Evolutionary conservation across 2,797 vertebrate species (phyloP).

Genomic region (Chrosomus eos): DNA sequence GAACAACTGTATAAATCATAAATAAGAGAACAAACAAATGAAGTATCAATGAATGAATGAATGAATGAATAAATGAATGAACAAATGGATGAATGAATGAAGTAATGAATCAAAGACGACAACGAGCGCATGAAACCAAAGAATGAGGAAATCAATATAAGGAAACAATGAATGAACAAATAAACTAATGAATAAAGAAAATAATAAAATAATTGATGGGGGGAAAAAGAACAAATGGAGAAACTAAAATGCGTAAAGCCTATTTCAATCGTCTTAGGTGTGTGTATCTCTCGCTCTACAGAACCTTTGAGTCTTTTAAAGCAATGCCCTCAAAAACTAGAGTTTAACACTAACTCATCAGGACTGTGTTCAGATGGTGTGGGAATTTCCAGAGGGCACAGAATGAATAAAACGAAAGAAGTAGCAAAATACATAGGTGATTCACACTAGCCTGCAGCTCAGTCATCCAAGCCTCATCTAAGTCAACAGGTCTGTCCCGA

Average conservation of each 20-base stretch:
- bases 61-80: not conserved
- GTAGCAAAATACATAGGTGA: not conserved
- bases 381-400: conserved; percentile 18
- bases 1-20: not conserved
- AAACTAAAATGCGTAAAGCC: not conserved
- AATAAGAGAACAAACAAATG: not conserved
- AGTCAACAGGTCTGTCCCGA: conserved; percentile 27
- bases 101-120: not conserved
- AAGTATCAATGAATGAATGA: not conserved
- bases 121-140: not conserved
- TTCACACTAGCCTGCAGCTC: conserved; percentile 25
- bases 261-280: not conserved
- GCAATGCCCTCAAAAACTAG: not conserved
- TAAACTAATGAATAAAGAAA: not conserved
- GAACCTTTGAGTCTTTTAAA: not conserved
- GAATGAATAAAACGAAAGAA: not conserved
- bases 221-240: not conserved
- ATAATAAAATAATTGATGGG: not conserved
- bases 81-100: not conserved
- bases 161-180: not conserved
- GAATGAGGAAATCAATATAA: not conserved
- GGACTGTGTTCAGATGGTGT: conserved; percentile 26
- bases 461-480: conserved; percentile 23
- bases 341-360: conserved; percentile 13
- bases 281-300: not conserved